Evolutionary conservation across 2,888 invertebrate genomes (phyloP), one percentile per base, ranked within the genome.

Genomic region (Drosophila meridiana): DNA sequence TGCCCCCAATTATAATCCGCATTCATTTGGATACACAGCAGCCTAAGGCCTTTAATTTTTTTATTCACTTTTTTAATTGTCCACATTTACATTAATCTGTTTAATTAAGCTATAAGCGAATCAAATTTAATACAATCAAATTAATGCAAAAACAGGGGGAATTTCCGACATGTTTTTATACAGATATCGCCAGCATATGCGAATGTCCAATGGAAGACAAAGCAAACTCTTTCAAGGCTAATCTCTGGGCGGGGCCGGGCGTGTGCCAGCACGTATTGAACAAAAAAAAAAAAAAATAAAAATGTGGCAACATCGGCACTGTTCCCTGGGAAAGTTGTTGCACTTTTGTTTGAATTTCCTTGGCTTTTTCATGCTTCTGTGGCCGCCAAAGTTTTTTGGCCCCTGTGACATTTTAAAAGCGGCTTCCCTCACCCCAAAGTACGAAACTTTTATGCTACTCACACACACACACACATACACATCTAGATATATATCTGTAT

Each of bases 341-440:
- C 85, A 84, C 89, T 85, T 87, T 85, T 84, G 87, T 87, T 83
- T 72, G 72, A 87, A 87, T 77, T 89, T 84, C 72, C 76, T 76
- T 87, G 78, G 73, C 76, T 87, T 77, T 87, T 77, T 76, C 72
- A 69, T 79, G 84, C 66, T 76, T 53, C 60, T 72, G 73, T 81
- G 77, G 73, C 69, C 79, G 62, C 73, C 72, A 74, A 84, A 85
- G 82, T 79, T 89, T 83, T 73, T 73, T 76, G 59, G 67, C 66
- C 73, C 66, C 62, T 60, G 76, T 76, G 82, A 78, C 87, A 79
- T 82, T 76, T 80, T 67, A 61, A 53, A 47, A 74, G 65, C 38
- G 63, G 61, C 65, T 63, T 40, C 57, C 64, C 59, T 45, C 71
- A 56, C 62, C 60, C 69, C 65, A 50, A 57, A 34, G 26, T 45